Base-by-base conservation (phyloP, 2,888 invertebrate species). In the Eristalinus sepulchralis region DNA sequence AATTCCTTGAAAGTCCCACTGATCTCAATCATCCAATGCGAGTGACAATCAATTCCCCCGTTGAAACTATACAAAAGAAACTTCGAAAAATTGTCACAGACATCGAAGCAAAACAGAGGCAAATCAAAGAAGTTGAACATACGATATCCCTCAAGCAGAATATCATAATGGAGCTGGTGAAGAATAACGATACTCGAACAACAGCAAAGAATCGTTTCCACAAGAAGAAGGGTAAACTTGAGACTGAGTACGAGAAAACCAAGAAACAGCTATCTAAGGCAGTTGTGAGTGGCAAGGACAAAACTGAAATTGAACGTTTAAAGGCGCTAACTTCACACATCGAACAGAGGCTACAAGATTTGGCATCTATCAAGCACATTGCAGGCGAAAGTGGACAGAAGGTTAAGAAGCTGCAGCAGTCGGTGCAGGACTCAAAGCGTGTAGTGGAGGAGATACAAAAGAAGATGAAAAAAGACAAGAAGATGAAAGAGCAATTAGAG, bases 401-500 rank as follows among this genome's bases (percentile, higher is more conserved):
- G 90, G 94, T 96, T 9, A 94, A 95, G 89, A 95, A 96, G 89
- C 93, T 96, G 88, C 96, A 96, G 90, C 95, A 94, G 83, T 96
- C 96, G 88, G 92, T 97, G 2, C 95, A 95, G 90, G 94, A 95
- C 8, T 96, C 96, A 0, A 96, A 95, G 90, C 96, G 96, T 89
- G 95, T 96, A 90, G 94, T 96, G 90, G 96, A 96, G 68, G 95
- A 96, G 90, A 92, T 96, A 64, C 95, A 95, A 90, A 95, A 95
- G 90, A 95, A 95, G 89, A 94, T 96, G 22, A 95, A 95, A 88
- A 95, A 95, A 89, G 96, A 97, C 89, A 96, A 96, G 88, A 96
- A 96, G 90, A 93, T 95, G 9, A 96, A 95, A 89, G 94, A 94
- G 84, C 95, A 95, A 59, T 93, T 96, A 88, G 96, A 96, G 90